These are phyloP conservation scores for silkworm (Bombyx mori) DNA, from an alignment of 1,140 invertebrate species.

Conservation along the genomic window DNA sequence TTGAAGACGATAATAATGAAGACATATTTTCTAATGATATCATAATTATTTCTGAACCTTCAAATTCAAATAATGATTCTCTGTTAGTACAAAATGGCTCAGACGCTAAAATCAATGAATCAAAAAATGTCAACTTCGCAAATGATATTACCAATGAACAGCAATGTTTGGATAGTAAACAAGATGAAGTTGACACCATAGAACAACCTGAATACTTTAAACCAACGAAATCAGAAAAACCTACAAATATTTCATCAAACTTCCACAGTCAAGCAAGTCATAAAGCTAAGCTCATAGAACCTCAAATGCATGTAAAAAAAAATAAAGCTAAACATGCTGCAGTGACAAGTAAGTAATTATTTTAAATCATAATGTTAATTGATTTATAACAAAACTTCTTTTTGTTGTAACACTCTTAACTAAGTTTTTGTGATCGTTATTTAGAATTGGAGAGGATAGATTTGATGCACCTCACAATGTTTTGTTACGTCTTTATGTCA, in stretches of 20 bases:
- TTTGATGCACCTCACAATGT: too few relatives aligned
- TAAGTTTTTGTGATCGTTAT: too few relatives aligned
- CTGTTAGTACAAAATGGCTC: neutral
- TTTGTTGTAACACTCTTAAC: too few relatives aligned
- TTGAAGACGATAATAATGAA: constrained; percentile 25
- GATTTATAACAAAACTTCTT: too few relatives aligned
- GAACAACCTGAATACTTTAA: neutral
- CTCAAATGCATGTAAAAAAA: constrained; percentile 4
- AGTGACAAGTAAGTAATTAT: too few relatives aligned
- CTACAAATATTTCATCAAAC: neutral
- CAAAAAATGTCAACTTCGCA: neutral
- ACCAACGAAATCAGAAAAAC: neutral
- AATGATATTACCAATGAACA: neutral
- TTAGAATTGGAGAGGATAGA: too few relatives aligned
- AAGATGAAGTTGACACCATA: constrained; percentile 18
- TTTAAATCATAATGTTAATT: too few relatives aligned
- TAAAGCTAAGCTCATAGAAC: neutral
- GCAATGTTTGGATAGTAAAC: too few relatives aligned
- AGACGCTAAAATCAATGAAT: neutral
- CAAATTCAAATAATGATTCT: neutral
- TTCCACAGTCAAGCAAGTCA: neutral
- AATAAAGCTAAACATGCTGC: too few relatives aligned
- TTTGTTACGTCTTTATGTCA: too few relatives aligned
- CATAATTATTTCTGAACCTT: constrained; percentile 21
- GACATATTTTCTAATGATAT: constrained; percentile 36